These are phyloP conservation scores for Stegostoma tigrinum DNA, from an alignment of 2,113 vertebrate species.

Conservation along the genomic window DNA sequence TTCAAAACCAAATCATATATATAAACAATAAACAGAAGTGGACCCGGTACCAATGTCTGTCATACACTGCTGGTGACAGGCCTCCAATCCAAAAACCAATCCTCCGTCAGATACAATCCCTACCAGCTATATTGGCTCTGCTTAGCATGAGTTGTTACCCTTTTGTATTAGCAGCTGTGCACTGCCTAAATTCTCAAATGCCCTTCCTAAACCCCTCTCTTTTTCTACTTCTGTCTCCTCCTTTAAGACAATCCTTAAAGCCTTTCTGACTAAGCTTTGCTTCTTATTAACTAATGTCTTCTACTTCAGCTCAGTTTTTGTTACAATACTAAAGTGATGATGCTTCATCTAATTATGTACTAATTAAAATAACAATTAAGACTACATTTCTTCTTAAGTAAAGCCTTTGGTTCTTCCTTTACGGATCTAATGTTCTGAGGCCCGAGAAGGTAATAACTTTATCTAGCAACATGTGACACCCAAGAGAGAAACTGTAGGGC, in stretches of 20 bases:
- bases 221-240: neutral
- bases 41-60: too few species aligned
- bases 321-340: neutral
- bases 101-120: too few species aligned
- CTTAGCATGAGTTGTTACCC: too few species aligned
- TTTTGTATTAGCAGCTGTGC: too few species aligned
- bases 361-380: neutral
- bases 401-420: slow-evolving; percentile 41
- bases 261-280: neutral
- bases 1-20: too few species aligned
- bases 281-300: neutral
- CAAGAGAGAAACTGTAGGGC: neutral
- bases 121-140: too few species aligned
- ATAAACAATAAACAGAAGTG: too few species aligned
- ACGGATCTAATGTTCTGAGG: neutral
- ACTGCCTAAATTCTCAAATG: neutral
- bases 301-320: neutral
- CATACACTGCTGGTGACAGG: too few species aligned
- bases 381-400: slow-evolving; percentile 44
- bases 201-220: neutral
- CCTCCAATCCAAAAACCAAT: too few species aligned
- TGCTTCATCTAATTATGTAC: neutral
- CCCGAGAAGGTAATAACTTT: neutral
- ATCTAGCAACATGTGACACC: neutral
- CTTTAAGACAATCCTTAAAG: neutral